A percentile compares a stretch with the other conserved stretches of the same genome.
Evolutionary conservation across 2,888 invertebrate genomes (phyloP).

Genomic region (Cantharis flavilabris): DNA sequence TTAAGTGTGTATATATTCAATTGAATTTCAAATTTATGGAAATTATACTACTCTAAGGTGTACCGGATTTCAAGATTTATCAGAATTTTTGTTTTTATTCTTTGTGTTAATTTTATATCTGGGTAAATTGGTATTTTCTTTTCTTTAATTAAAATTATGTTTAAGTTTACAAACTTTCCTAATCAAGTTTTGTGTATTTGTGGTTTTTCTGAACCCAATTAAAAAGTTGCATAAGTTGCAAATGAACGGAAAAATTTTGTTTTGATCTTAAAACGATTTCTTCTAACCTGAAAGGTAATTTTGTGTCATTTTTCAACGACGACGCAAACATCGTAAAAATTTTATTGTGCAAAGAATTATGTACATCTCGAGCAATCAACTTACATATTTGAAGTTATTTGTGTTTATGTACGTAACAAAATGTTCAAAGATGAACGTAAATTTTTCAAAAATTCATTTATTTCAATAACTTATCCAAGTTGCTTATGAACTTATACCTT

Average conservation of each 20-base stretch:
- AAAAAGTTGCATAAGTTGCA: not conserved
- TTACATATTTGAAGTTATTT: not conserved
- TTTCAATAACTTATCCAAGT: not conserved
- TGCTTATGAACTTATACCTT: not conserved
- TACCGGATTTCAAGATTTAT: slow-evolving; percentile 23
- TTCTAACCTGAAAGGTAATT: not conserved
- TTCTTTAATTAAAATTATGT: slow-evolving; percentile 5
- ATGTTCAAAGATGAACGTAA: not conserved
- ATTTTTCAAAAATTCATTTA: not conserved
- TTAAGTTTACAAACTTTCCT: not conserved
- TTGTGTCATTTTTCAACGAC: not conserved
- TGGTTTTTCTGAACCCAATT: not conserved
- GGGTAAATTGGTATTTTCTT: slow-evolving; percentile 14
- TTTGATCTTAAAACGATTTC: not conserved
- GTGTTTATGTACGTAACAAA: not conserved
- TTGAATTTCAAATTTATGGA: slow-evolving; percentile 44
- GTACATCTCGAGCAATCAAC: not conserved
- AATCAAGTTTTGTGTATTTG: not conserved
- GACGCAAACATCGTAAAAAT: not conserved
- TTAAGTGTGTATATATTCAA: slow-evolving; percentile 43
- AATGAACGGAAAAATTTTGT: not conserved
- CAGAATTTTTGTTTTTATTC: slow-evolving; percentile 27
- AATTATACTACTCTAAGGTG: slow-evolving; percentile 38
- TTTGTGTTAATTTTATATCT: slow-evolving; percentile 25
- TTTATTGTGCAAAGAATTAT: not conserved